A percentile compares a stretch with the other conserved stretches of the same genome.
These are phyloP conservation scores for Tenualosa ilisha DNA, from an alignment of 2,797 vertebrate genomes.

Conservation along the genomic window DNA sequence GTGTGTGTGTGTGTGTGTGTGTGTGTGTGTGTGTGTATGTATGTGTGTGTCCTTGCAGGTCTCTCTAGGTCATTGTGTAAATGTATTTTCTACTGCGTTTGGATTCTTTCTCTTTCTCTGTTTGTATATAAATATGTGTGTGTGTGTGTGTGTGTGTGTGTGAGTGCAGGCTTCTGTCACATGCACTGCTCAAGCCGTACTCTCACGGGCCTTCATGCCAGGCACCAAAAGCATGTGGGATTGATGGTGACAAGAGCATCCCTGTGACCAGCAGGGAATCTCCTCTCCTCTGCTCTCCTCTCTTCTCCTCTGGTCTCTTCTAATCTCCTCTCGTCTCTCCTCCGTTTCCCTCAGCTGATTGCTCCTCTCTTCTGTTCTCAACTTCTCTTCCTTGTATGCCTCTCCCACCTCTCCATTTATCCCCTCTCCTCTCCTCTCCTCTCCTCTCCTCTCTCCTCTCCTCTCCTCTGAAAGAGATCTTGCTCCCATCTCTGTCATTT, in stretches of 20 bases:
- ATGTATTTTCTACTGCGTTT: too few species aligned
- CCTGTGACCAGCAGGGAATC: constrained; percentile 13
- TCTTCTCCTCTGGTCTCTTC: not conserved
- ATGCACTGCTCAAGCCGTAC: constrained; percentile 57
- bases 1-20: too few species aligned
- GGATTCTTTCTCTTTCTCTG: too few species aligned
- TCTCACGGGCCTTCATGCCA: not conserved
- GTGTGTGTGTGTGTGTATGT: too few species aligned
- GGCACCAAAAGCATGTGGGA: not conserved
- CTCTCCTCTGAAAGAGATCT: constrained; percentile 13
- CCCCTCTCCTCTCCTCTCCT: not conserved
- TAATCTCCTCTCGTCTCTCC: not conserved
- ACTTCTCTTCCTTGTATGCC: too few species aligned
- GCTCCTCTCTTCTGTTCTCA: not conserved
- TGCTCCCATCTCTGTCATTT: constrained; percentile 33
- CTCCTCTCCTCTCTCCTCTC: not conserved
- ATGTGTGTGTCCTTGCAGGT: too few species aligned
- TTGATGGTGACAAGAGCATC: constrained; percentile 1
- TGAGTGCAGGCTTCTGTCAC: constrained; percentile 42
- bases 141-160: constrained; percentile 22
- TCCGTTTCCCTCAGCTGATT: too few species aligned
- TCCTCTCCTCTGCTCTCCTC: not conserved
- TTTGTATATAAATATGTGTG: not conserved
- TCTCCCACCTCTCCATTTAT: not conserved
- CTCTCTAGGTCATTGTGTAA: too few species aligned